These are phyloP conservation scores for Sisyra nigra DNA, from an alignment of 2,888 invertebrate species.

Conservation along the genomic window DNA sequence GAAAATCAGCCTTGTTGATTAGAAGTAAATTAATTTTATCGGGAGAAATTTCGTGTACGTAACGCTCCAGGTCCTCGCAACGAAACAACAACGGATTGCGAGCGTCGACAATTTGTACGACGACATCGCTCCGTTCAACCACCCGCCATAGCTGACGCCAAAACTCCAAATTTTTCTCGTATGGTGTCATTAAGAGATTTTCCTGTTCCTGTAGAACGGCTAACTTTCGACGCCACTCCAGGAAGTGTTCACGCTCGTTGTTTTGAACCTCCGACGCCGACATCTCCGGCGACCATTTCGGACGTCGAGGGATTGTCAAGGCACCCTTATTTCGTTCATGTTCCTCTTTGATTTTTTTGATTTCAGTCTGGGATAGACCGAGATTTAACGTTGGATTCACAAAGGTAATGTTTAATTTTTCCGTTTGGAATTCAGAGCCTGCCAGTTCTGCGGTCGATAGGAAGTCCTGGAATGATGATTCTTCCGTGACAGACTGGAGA, in stretches of 20 bases:
- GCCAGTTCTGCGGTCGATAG: conserved; percentile 88
- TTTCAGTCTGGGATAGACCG: conserved; percentile 42
- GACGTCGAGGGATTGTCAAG: conserved; percentile 72
- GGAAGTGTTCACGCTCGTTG: conserved; percentile 67
- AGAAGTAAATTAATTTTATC: conserved; percentile 68
- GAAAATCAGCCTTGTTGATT: conserved; percentile 90
- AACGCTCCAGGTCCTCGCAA: conserved; percentile 79
- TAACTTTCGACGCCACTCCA: conserved; percentile 79
- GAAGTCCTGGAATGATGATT: conserved; percentile 93
- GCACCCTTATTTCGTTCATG: conserved; percentile 42
- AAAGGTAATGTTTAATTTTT: conserved; percentile 72
- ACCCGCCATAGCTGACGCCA: conserved; percentile 99
- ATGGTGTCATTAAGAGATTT: conserved; percentile 79
- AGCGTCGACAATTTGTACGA: conserved; percentile 91
- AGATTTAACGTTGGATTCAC: conserved; percentile 43
- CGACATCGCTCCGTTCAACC: conserved; percentile 86
- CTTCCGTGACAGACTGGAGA: conserved; percentile 85
- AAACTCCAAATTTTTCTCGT: conserved; percentile 93
- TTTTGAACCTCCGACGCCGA: conserved; percentile 64
- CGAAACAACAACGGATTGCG: conserved; percentile 79
- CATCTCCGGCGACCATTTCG: conserved; percentile 60
- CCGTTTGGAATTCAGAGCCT: conserved; percentile 83
- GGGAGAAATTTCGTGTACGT: conserved; percentile 59
- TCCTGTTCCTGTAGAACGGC: conserved; percentile 64
- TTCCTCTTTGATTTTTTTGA: conserved; percentile 29